phyloP scores from a whole-genome alignment of 2,888 invertebrate species.

The Rhamphomyia laevipes region DNA sequence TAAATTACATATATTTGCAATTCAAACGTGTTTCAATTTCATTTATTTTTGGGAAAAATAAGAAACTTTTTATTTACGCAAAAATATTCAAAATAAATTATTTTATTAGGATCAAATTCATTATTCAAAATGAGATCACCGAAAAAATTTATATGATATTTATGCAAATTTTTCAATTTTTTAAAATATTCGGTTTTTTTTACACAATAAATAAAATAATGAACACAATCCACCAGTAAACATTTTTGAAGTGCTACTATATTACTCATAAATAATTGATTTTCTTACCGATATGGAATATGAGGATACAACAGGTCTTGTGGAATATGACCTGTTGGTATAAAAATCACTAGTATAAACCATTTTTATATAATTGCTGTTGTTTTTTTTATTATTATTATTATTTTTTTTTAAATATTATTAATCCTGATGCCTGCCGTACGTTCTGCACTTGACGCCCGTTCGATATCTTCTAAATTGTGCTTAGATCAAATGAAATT shows the following conservation, averaged over 20 bases:
- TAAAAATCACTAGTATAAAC: slow-evolving; percentile 90
- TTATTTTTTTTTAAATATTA: slow-evolving; percentile 15
- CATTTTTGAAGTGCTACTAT: too few species aligned
- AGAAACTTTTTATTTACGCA: too few species aligned
- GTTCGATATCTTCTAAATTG: slow-evolving; percentile 36
- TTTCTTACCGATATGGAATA: slow-evolving; percentile 72
- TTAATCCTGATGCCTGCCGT: slow-evolving; percentile 23
- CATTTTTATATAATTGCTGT: slow-evolving; percentile 45
- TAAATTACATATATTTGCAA: slow-evolving; percentile 1
- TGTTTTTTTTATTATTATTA: slow-evolving; percentile 14
- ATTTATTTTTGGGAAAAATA: slow-evolving; percentile 11
- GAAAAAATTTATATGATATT: too few species aligned
- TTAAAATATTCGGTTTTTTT: too few species aligned
- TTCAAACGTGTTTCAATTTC: slow-evolving; percentile 39
- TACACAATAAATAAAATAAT: too few species aligned
- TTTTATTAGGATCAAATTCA: too few species aligned
- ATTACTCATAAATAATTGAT: not conserved
- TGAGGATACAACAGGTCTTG: slow-evolving; percentile 52
- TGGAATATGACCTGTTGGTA: slow-evolving; percentile 70
- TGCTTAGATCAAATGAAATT: too few species aligned
- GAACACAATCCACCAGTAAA: too few species aligned
- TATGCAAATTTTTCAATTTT: too few species aligned
- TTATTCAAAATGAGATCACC: too few species aligned
- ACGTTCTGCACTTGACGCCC: slow-evolving; percentile 34
- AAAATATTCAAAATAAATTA: too few species aligned